phyloP scores from a whole-genome alignment of 2,113 vertebrate genomes.

The Aramus guarauna region DNA sequence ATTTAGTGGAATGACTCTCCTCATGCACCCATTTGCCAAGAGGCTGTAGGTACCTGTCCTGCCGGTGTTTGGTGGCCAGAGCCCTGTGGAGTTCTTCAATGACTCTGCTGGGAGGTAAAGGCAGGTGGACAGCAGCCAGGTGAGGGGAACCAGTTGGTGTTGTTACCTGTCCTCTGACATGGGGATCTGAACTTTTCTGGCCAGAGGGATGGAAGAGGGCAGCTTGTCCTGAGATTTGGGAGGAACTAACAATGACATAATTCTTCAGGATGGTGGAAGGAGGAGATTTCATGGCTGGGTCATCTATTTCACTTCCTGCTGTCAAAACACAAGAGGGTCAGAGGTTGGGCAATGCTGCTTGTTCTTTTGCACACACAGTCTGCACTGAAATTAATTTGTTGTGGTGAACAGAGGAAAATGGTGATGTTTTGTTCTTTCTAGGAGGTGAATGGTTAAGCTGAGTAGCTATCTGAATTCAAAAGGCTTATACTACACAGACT shows the following conservation, averaged over 20 bases:
- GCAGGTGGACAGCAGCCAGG: conserved; percentile 81
- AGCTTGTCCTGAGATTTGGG: conserved; percentile 79
- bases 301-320: conserved; percentile 62
- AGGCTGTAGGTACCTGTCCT: conserved; percentile 84
- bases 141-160: conserved; percentile 90
- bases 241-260: conserved; percentile 65
- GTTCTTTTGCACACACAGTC: not conserved
- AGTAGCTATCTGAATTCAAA: not conserved
- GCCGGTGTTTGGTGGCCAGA: conserved; percentile 92
- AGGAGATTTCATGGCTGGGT: conserved; percentile 77
- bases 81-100: conserved; percentile 95
- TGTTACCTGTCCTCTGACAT: conserved; percentile 80
- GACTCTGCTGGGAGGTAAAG: conserved; percentile 92
- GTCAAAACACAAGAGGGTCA: not conserved
- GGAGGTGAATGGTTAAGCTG: not conserved
- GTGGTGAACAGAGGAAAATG: not conserved
- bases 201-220: conserved; percentile 73
- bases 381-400: not conserved
- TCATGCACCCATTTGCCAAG: not conserved
- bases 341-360: not conserved
- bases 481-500: not conserved
- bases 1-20: not conserved
- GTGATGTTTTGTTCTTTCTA: not conserved
- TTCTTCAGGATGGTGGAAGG: conserved; percentile 79
- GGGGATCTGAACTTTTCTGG: conserved; percentile 68